Percentiles rank a stretch among this genome's conserved stretches.
phyloP scores from a whole-genome alignment of 1,140 invertebrate genomes.

The Cryptotermes secundus region DNA sequence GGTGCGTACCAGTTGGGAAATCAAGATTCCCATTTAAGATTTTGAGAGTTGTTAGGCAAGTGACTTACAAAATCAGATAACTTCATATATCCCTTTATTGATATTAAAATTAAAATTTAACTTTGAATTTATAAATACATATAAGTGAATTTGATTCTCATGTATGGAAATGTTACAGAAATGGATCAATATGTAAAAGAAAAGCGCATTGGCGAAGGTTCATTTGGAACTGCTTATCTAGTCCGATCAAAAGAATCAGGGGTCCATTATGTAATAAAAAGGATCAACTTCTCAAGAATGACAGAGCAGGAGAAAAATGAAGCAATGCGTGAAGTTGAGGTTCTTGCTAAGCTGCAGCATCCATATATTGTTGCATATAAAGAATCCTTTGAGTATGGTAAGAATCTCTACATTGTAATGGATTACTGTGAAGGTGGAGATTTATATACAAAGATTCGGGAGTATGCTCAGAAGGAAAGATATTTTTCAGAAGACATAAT shows the following conservation, averaged over 20 bases:
- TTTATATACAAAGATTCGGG: slow-evolving; percentile 67
- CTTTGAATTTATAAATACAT: too few relatives aligned
- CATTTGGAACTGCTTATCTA: slow-evolving; percentile 5
- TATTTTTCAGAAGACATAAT: background rate
- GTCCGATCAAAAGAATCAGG: background rate
- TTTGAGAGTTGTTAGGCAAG: too few relatives aligned
- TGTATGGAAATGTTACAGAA: background rate
- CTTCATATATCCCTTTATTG: too few relatives aligned
- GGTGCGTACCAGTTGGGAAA: too few relatives aligned
- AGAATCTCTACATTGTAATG: slow-evolving; percentile 78
- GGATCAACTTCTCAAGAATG: slow-evolving; percentile 43
- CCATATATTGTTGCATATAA: slow-evolving; percentile 82
- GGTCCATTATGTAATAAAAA: background rate
- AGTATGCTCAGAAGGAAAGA: slow-evolving; percentile 44
- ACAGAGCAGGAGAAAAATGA: slow-evolving; percentile 49
- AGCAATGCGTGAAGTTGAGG: slow-evolving; percentile 58
- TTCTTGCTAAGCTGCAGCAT: slow-evolving; percentile 74
- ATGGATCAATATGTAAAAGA: background rate
- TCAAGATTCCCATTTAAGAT: too few relatives aligned
- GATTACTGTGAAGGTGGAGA: slow-evolving; percentile 82
- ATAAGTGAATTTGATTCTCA: background rate
- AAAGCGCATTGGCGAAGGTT: slow-evolving; percentile 3
- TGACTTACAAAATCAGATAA: too few relatives aligned
- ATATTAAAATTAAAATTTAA: too few relatives aligned
- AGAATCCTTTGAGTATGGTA: slow-evolving; percentile 68